phyloP scores from a whole-genome alignment of 2,797 vertebrate genomes.

The Chrosomus eos region DNA sequence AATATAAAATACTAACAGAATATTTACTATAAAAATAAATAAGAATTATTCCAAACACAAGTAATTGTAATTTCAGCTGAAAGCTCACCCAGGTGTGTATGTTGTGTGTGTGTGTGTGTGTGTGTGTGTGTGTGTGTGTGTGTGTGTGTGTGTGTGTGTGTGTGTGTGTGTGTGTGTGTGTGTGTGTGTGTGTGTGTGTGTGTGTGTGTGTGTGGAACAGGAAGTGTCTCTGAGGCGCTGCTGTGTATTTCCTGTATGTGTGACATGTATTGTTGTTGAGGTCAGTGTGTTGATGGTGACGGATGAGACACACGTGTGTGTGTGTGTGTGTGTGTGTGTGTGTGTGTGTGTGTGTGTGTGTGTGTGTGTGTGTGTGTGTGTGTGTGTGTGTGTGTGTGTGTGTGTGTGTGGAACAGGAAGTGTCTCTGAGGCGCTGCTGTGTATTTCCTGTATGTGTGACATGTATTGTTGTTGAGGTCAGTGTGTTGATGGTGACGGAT shows the following conservation, averaged over 20 bases:
- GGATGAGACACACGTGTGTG: neutral
- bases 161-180: too few species aligned
- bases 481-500: neutral
- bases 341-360: too few species aligned
- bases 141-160: too few species aligned
- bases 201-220: neutral
- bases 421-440: neutral
- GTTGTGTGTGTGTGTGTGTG: too few species aligned
- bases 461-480: slow-evolving; percentile 29
- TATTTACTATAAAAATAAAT: too few species aligned
- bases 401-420: slow-evolving; percentile 13
- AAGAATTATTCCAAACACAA: too few species aligned
- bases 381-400: neutral
- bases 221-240: slow-evolving; percentile 2
- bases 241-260: slow-evolving; percentile 1
- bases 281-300: slow-evolving; percentile 11
- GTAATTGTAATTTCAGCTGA: too few species aligned
- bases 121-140: too few species aligned
- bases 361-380: too few species aligned
- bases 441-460: slow-evolving; percentile 7
- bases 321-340: too few species aligned
- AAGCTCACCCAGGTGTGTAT: too few species aligned
- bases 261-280: slow-evolving; percentile 22
- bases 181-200: neutral
- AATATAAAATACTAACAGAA: too few species aligned